A percentile compares a stretch with the other conserved stretches of the same genome.
Evolutionary conservation across 1,140 invertebrate genomes (phyloP).

Genomic region (Anagrus nilaparvatae): DNA sequence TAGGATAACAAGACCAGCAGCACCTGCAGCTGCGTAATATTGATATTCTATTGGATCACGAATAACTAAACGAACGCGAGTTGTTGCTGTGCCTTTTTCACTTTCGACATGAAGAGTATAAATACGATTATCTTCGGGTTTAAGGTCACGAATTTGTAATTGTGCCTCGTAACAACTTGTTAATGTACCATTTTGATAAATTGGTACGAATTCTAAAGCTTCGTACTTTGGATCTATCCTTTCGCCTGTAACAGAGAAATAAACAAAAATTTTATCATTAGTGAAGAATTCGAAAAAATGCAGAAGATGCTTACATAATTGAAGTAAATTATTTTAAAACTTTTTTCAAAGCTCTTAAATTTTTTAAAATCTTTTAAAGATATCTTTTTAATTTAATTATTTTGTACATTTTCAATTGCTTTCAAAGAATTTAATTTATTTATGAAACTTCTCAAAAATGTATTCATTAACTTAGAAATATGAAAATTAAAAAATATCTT

Average conservation of each 20-base stretch:
- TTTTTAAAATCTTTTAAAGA: too few species aligned
- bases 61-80: conserved; percentile 31
- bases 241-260: conserved; percentile 26
- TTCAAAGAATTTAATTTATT: too few species aligned
- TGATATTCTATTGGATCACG: conserved; percentile 36
- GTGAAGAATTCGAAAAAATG: too few species aligned
- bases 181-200: conserved; percentile 32
- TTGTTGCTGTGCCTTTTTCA: conserved; percentile 37
- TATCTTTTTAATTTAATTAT: too few species aligned
- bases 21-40: conserved; percentile 32
- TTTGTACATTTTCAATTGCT: too few species aligned
- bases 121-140: conserved; percentile 33
- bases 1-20: conserved; percentile 30
- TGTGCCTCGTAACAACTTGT: conserved; percentile 41
- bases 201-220: conserved; percentile 33
- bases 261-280: too few species aligned
- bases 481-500: too few species aligned
- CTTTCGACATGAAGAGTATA: conserved; percentile 38
- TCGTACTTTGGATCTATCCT: conserved; percentile 37
- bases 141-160: conserved; percentile 35
- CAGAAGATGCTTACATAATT: too few species aligned
- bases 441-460: too few species aligned
- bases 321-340: too few species aligned
- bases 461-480: too few species aligned
- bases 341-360: too few species aligned